These are phyloP conservation scores for Drosophila willistoni DNA, from an alignment of 1,140 invertebrate species.

Conservation along the genomic window DNA sequence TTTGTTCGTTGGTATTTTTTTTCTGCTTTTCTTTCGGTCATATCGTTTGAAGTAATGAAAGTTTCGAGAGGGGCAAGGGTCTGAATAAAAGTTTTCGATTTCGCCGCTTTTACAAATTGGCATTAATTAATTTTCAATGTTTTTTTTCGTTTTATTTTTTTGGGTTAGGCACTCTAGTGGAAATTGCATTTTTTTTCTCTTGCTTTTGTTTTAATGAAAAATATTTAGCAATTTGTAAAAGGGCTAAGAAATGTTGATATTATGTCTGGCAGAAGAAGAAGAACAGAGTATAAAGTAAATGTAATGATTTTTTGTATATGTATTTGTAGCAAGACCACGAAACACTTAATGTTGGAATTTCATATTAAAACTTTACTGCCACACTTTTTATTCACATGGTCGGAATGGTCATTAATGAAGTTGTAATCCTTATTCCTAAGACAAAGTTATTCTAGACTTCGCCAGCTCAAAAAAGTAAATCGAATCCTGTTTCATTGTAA, in stretches of 20 bases:
- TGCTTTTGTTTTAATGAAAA: conserved; percentile 33
- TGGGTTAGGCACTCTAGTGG: conserved; percentile 20
- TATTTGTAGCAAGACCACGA: neutral
- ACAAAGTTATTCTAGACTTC: too few relatives aligned
- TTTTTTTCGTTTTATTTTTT: conserved; percentile 13
- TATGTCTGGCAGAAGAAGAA: neutral
- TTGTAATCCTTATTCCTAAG: too few relatives aligned
- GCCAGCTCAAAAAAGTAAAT: too few relatives aligned
- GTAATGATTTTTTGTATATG: conserved; percentile 5
- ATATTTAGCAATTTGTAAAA: conserved; percentile 50
- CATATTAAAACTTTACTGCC: neutral
- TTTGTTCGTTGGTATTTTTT: conserved; percentile 49
- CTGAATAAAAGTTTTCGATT: conserved; percentile 72
- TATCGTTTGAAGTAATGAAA: conserved; percentile 70
- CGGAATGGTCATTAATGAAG: too few relatives aligned
- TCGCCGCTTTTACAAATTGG: conserved; percentile 76
- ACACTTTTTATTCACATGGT: too few relatives aligned
- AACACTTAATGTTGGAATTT: neutral
- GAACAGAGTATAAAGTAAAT: conserved; percentile 1
- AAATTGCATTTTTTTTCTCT: conserved; percentile 14
- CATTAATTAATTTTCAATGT: conserved; percentile 66
- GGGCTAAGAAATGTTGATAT: conserved; percentile 6
- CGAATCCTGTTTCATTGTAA: too few relatives aligned
- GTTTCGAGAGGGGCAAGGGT: conserved; percentile 39
- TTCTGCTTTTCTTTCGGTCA: conserved; percentile 45